Base-by-base conservation (phyloP, 37 sponge, comb jelly and placozoan species). In the Lycopodina hypogea region DNA sequence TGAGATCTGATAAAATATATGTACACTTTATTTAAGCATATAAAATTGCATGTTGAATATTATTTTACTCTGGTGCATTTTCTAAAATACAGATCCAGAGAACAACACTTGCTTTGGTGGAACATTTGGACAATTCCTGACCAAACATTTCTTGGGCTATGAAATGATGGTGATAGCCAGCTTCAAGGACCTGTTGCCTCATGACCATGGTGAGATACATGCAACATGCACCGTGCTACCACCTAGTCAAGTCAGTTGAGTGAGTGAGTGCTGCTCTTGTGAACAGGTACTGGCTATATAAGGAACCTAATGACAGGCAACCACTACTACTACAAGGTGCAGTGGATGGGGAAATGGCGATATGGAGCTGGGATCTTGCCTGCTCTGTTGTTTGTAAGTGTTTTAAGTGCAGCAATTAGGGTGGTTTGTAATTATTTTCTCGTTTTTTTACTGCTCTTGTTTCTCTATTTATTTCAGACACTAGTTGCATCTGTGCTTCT, bases 71-170 rank as follows among this genome's bases (percentile, higher is more conserved):
- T 12, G 9, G 53, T 53, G 17, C 24, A 21, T 73, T 15, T 23
- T 73, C 14, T 32, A 53, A 15, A 15, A 4, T 61, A 1, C 68
- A 85, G 86, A 85, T 51, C 86, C 86, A 62, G 73, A 78, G 12
- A 79, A 84, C n/a, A 80, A 18, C 32, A 84, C 76, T 36, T 89
- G 90, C 66, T 89, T 89, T 75, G 90, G 90, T 23, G 85, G 85
- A 15, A 23, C 53, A 0, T 70, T 89, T 80, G 90, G 90, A 12
- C 56, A 62, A 42, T 64, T 84, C 60, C 60, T 89, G 1, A 80
- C 80, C 34, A 60, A 76, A 69, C 76, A 80, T 69, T 69, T 84
- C 30, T 53, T 89, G 21, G 90, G 90, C 1, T 89, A 83, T 61
- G 81, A 89, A 4, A 80, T 74, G 74, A 84, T 78, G 59, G 57